These are phyloP conservation scores for Phalacrocorax carbo DNA, from an alignment of 2,113 vertebrate genomes.

Conservation along the genomic window DNA sequence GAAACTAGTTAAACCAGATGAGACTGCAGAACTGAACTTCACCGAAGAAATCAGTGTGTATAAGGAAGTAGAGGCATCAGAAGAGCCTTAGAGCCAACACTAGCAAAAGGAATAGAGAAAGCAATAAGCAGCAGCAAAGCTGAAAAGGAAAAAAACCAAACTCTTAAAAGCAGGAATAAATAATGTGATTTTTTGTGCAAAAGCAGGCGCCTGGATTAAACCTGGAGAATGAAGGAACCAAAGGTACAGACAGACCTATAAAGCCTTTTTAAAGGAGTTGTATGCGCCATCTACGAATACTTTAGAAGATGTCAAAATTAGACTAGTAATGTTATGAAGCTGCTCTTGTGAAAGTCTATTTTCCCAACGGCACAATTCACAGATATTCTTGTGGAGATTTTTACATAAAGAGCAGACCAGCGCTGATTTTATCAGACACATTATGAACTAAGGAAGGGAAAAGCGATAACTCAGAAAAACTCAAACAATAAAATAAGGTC, in stretches of 20 bases:
- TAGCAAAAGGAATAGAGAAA: not conserved
- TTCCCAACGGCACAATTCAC: not conserved
- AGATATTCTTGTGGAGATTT: not conserved
- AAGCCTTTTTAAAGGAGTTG: not conserved
- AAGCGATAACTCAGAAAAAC: not conserved
- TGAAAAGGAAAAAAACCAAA: not conserved
- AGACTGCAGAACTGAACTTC: not conserved
- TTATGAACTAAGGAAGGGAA: not conserved
- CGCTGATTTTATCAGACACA: not conserved
- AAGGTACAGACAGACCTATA: not conserved
- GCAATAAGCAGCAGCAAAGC: not conserved
- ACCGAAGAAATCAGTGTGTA: not conserved
- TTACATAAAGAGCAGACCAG: not conserved
- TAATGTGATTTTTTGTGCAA: not conserved
- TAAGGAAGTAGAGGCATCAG: not conserved
- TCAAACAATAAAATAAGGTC: not conserved
- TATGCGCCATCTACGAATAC: not conserved
- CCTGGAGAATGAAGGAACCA: not conserved
- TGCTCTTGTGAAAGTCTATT: not conserved
- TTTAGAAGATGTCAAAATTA: not conserved
- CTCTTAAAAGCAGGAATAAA: not conserved
- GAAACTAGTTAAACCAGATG: not conserved
- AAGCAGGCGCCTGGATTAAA: not conserved
- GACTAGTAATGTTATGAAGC: not conserved
- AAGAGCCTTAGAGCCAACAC: not conserved